Conservation (phyloP, 2,797 vertebrate species). For the Lacerta agilis region DNA sequence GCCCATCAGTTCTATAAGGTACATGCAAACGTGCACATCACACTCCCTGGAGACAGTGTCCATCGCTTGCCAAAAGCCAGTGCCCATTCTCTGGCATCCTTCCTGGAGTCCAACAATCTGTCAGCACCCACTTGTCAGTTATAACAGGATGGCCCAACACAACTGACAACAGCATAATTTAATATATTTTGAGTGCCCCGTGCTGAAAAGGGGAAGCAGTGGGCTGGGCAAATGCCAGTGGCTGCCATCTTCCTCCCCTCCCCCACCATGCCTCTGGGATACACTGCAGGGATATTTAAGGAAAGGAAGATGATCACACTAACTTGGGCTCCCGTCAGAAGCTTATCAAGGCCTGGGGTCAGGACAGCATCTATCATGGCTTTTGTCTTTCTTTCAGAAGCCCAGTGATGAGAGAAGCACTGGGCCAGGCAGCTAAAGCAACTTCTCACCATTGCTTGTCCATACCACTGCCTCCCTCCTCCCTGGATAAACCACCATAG, state of each 20-base stretch:
- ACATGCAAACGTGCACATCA: background rate
- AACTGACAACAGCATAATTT: background rate
- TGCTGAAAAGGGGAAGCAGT: background rate
- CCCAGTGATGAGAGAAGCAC: background rate
- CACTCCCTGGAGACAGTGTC: background rate
- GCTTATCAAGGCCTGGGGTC: background rate
- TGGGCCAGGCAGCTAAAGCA: background rate
- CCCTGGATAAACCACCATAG: too few relatives aligned
- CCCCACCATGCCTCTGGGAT: background rate
- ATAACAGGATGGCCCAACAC: background rate
- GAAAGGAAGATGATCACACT: background rate
- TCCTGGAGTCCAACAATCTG: background rate
- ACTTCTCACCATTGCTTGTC: background rate
- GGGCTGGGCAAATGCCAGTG: background rate
- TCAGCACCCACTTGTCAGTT: background rate
- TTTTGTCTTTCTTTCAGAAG: background rate
- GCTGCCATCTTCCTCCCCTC: background rate
- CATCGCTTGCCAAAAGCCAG: background rate
- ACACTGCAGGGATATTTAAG: background rate
- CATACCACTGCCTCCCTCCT: background rate
- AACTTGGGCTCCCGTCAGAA: background rate
- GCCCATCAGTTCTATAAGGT: background rate
- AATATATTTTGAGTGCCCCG: background rate
- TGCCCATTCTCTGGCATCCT: background rate
- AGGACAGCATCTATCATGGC: too few relatives aligned